These are phyloP conservation scores for Drosophila bipectinata DNA, from an alignment of 1,140 invertebrate species.

Conservation along the genomic window DNA sequence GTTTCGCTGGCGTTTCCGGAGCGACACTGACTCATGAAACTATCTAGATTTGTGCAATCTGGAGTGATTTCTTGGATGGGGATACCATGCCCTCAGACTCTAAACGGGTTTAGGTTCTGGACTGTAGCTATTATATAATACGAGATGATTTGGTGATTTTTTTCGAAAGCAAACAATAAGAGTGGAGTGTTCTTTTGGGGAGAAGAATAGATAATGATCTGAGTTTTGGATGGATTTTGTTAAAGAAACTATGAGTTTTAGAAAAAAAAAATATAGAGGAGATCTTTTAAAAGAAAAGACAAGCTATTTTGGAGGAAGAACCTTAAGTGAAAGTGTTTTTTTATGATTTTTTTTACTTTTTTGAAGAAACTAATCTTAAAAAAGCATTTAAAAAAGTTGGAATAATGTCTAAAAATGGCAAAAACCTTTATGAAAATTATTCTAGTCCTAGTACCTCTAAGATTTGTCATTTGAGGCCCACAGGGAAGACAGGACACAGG, in stretches of 20 bases:
- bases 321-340: neutral
- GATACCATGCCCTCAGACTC: slow-evolving; percentile 24
- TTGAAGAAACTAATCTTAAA: neutral
- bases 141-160: slow-evolving; percentile 9
- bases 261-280: neutral
- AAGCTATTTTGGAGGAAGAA: neutral
- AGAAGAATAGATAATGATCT: neutral
- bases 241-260: neutral
- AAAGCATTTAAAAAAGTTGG: no score
- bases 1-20: slow-evolving; percentile 17
- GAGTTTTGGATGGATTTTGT: neutral
- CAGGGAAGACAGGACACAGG: slow-evolving; percentile 34
- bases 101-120: slow-evolving; percentile 4
- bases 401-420: neutral
- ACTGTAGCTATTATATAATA: slow-evolving; percentile 25
- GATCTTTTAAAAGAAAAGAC: neutral
- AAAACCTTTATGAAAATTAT: no score
- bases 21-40: slow-evolving; percentile 22
- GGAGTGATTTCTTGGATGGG: neutral
- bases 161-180: neutral
- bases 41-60: slow-evolving; percentile 1
- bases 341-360: neutral
- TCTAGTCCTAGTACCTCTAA: neutral
- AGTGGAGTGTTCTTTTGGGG: neutral
- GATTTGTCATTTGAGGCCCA: slow-evolving; percentile 50